Evolutionary conservation across 1,140 invertebrate species (phyloP), one percentile per base, ranked within the genome.

Genomic region (Scaptomyza pallida): DNA sequence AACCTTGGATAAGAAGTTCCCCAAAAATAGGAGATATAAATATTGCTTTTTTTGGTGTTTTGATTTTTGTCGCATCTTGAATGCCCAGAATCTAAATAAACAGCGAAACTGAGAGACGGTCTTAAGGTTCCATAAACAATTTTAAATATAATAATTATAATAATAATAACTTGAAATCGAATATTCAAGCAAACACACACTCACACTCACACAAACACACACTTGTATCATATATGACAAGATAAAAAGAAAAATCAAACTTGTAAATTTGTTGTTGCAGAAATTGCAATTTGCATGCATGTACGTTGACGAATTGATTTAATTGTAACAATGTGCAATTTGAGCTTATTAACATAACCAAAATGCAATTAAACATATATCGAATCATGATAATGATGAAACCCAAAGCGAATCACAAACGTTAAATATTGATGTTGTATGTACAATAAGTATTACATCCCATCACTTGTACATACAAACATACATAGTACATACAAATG

Each of bases 301-400:
- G 4, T 37, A 37, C 23, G 16, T 5, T 10, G 10, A 17, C 33
- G 26, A 68, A 48, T 40, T 54, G 33, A 37, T 33, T 37, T 45
- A 52, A 54, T 13, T 45, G 60, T 35, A 63, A 70, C 54, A 67
- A 65, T 75, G 79, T 85, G 82, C 80, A 85, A 83, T 82, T 77
- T 80, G 81, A 86, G 81, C 80, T 86, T 85, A 85, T 45, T 52
- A 63, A 57, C 26, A 51, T 15, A 41, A 65, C 30, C 37, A 35
- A 44, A 44, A 55, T 41, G 45, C 35, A 45, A 55, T 17, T 19
- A 30, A 40, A 40, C n/a, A n/a, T n/a, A n/a, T 15, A 47, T 40
- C 51, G n/a, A 30, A 56, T 37, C 12, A 47, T 21, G 44, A 19
- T 41, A 30, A 60, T 21, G 45, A 21, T 26, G 30, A 55, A 48